Conservation (phyloP, 2,113 vertebrate species). For the Erythrolamprus reginae region DNA sequence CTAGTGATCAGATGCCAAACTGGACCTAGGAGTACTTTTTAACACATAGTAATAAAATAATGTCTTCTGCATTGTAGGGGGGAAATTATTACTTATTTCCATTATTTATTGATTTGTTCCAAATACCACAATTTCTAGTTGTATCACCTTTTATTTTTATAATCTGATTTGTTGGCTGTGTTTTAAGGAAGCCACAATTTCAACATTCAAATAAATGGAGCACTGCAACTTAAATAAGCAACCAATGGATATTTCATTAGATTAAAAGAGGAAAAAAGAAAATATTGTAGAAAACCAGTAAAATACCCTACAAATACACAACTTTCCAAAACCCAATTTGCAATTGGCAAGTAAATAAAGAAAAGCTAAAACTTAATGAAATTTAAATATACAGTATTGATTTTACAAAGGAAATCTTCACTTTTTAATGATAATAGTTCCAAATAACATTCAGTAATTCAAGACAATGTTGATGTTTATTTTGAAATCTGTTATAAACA, state of each 20-base stretch:
- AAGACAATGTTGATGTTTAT: not conserved
- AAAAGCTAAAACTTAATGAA: not conserved
- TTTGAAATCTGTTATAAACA: not conserved
- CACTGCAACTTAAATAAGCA: not conserved
- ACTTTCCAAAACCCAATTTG: not conserved
- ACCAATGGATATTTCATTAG: not conserved
- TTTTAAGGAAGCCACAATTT: not conserved
- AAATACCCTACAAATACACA: not conserved
- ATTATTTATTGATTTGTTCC: not conserved
- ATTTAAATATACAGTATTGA: not conserved
- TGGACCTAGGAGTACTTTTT: not conserved
- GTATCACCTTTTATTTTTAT: not conserved
- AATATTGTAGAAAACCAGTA: not conserved
- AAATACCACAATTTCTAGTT: not conserved
- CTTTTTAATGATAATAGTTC: not conserved
- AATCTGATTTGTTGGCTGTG: not conserved
- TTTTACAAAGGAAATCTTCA: not conserved
- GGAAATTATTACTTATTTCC: not conserved
- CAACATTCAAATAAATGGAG: not conserved
- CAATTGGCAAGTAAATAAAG: not conserved
- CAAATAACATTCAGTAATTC: not conserved
- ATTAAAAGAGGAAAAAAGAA: no score
- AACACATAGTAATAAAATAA: not conserved
- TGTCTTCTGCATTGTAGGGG: not conserved
- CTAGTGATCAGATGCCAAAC: not conserved